A percentile compares a stretch with the other conserved stretches of the same genome.
Conservation (phyloP, 2,888 invertebrate species). For the Archaeoteleia sp. region DNA sequence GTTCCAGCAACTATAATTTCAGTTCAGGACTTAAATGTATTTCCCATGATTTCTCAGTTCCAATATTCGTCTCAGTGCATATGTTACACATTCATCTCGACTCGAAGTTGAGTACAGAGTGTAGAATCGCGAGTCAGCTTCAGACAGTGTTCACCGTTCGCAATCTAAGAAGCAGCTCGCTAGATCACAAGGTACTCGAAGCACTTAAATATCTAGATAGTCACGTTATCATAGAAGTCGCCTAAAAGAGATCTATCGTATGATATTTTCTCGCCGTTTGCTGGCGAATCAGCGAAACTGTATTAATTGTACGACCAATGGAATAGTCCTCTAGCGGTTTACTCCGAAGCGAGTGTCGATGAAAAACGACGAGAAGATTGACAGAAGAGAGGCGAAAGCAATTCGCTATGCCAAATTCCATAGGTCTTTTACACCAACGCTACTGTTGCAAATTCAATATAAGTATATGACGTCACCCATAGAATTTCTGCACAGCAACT, state of each 20-base stretch:
- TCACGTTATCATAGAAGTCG: slow-evolving; percentile 12
- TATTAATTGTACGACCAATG: slow-evolving; percentile 1
- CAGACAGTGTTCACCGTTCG: slow-evolving; percentile 10
- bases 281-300: slow-evolving; percentile 7
- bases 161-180: slow-evolving; percentile 25
- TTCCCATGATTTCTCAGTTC: too few species aligned
- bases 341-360: too few species aligned
- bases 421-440: background rate
- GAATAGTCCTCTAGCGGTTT: slow-evolving; percentile 11
- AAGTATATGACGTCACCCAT: background rate
- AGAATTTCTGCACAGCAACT: slow-evolving; percentile 16
- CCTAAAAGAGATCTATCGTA: slow-evolving; percentile 13
- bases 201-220: slow-evolving; percentile 28
- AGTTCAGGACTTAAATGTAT: too few species aligned
- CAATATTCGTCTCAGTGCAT: too few species aligned
- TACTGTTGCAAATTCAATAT: too few species aligned
- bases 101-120: slow-evolving; percentile 2
- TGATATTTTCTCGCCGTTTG: slow-evolving; percentile 10
- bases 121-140: slow-evolving; percentile 5
- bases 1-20: too few species aligned
- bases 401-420: slow-evolving; percentile 9
- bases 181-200: slow-evolving; percentile 37
- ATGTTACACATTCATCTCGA: slow-evolving; percentile 11
- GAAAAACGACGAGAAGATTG: slow-evolving; percentile 2
- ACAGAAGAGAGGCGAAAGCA: slow-evolving; percentile 3